A percentile compares a stretch with the other conserved stretches of the same genome.
phyloP scores from a whole-genome alignment of 2,113 vertebrate genomes.

The Bubalus kerabau region DNA sequence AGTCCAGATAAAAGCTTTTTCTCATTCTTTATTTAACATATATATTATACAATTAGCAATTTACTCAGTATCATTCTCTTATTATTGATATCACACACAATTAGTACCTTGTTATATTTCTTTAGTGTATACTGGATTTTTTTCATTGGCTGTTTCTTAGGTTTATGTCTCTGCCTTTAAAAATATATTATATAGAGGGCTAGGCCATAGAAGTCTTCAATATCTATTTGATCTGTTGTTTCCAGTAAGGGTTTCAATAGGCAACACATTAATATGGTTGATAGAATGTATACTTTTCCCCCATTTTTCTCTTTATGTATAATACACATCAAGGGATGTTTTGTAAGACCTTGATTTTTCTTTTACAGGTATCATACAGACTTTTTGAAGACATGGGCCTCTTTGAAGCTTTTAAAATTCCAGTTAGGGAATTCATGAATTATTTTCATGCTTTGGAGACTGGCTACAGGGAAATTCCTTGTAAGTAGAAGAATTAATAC shows the following conservation, averaged over 20 bases:
- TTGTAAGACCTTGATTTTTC: background rate
- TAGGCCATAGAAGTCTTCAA: background rate
- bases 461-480: slow-evolving; percentile 97
- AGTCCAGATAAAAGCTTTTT: background rate
- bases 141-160: background rate
- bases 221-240: background rate
- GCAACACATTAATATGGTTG: background rate
- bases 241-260: background rate
- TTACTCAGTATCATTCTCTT: background rate
- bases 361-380: slow-evolving; percentile 91
- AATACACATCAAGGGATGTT: background rate
- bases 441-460: slow-evolving; percentile 98
- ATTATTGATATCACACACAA: background rate
- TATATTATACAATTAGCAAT: background rate
- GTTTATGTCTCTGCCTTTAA: background rate
- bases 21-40: background rate
- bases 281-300: background rate
- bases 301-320: background rate
- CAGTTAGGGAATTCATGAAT: slow-evolving; percentile 97
- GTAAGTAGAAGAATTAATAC: slow-evolving; percentile 82
- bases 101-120: background rate
- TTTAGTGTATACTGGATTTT: background rate
- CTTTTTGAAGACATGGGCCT: slow-evolving; percentile 98
- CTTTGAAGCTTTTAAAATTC: slow-evolving; percentile 97
- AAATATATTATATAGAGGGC: background rate